Evolutionary conservation across 2,113 vertebrate genomes (phyloP), one percentile per base, ranked within the genome.

Genomic region (Bubo bubo): DNA sequence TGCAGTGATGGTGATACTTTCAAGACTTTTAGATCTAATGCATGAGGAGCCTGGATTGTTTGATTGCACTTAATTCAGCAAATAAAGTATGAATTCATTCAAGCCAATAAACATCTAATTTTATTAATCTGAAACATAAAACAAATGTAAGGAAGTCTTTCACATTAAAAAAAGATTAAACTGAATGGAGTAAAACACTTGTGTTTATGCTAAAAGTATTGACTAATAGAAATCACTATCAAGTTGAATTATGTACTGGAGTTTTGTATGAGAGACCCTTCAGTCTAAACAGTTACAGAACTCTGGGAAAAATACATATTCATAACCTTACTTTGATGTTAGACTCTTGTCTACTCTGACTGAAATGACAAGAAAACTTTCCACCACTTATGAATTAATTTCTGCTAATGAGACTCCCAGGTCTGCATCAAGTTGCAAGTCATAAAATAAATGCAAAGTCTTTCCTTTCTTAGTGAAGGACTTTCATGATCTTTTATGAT

Each of bases 321-420:
- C 79, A 84, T 60, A 73, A 62, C 13, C 21, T 34, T 49, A 32
- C 62, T 95, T 88, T 90, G 75, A 92, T 80, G 32, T 66, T 64
- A 62, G 52, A 76, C 3, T 86, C 49, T 79, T 64, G 55, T 45
- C 68, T 89, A 84, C 77, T 81, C 41, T 63, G 45, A 70, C 50
- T 84, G 34, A 96, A 95, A 76, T 53, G 7, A 62, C 10, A 59
- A 83, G 66, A 83, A 92, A 73, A 70, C 62, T 96, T 90, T 83
- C 55, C 50, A 62, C 21, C 73, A 41, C 2, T 70, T 73, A 27
- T 22, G 16, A 83, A 83, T 90, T 95, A 14, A 88, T 92, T 92
- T 86, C 39, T 90, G 6, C 50, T 93, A 92, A 88, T 49, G 63
- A 86, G 75, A 73, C 67, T 93, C 73, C 28, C 35, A 93, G 63